Conservation (phyloP, 1,140 invertebrate species). For the Oryzaephilus surinamensis region DNA sequence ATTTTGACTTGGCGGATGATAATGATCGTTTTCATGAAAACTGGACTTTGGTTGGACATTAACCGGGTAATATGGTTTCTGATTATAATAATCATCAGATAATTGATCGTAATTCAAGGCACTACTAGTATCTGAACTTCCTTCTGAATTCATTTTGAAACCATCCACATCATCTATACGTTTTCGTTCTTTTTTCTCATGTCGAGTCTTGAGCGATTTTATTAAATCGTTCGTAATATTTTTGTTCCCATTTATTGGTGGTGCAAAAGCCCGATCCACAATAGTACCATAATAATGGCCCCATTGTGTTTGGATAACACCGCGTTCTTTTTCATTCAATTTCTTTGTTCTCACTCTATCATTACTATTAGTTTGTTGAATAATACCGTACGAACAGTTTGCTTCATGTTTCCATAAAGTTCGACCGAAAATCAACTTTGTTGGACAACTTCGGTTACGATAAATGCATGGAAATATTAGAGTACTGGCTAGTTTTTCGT, state of each 20-base stretch:
- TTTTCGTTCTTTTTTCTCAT: too few relatives aligned
- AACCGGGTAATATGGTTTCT: too few relatives aligned
- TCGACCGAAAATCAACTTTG: conserved; percentile 21
- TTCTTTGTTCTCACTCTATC: conserved; percentile 4
- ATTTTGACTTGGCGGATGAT: too few relatives aligned
- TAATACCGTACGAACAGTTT: conserved; percentile 22
- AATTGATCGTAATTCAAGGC: too few relatives aligned
- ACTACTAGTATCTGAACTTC: too few relatives aligned
- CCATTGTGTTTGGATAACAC: conserved; percentile 27
- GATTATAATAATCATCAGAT: too few relatives aligned
- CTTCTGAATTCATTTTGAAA: too few relatives aligned
- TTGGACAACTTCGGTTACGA: conserved; percentile 17
- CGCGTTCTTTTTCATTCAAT: conserved; percentile 17
- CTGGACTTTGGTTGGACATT: too few relatives aligned
- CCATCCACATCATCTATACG: too few relatives aligned
- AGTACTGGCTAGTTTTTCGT: conserved; percentile 20
- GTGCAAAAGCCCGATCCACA: conserved; percentile 21
- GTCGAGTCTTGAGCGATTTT: too few relatives aligned
- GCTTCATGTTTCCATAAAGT: conserved; percentile 25
- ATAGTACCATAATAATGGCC: conserved; percentile 31
- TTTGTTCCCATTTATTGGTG: conserved; percentile 13
- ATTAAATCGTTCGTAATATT: too few relatives aligned
- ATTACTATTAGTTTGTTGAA: conserved; percentile 1
- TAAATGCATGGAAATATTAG: conserved; percentile 28
- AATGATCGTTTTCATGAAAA: too few relatives aligned